Base-by-base conservation (phyloP, 1,140 invertebrate genomes). In the Copidosoma floridanum region DNA sequence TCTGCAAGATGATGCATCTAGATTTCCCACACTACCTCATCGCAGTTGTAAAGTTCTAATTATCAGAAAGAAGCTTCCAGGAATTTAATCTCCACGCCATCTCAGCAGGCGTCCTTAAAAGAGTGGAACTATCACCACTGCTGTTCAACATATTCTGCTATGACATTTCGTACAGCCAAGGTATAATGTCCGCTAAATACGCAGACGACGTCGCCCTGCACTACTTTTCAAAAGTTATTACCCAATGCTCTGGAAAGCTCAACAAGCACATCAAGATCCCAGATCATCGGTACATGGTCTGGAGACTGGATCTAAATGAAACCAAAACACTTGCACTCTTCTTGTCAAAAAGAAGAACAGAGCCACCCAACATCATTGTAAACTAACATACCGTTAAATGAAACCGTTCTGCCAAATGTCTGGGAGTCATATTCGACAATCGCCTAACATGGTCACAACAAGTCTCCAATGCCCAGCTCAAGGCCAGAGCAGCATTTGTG, bases 1-100 rank as follows among this genome's bases (percentile, higher is more conserved):
- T 72, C 10, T 63, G 48, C 27, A 71, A 71, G 55, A 38, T 68
- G 1, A 27, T 37, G 1, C 0, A 46, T 21, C 50, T 63, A 0
- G 27, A 62, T 4, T 63, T 41, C 21, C 65, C 60, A 14, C 11
- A 27, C 20, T 63, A 64, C 41, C 60, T 67, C 12, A 51, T 57
- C 11, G 40, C 21, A 1, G 24, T 62, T 6, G 50, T 56, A 0
- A 51, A 67, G 26, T 37, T 51, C 59, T 0, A 37, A 47, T n/a
- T n/a, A n/a, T n/a, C n/a, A n/a, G n/a, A n/a, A n/a, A n/a, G n/a
- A n/a, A n/a, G n/a, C n/a, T n/a, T n/a, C n/a, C n/a, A n/a, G n/a
- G 4, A 41, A 64, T n/a, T 1, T 21, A 0, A 23, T 52, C 8
- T 60, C 57, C 1, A 10, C 32, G 1, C 4, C 8, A 64, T 48